Conservation (phyloP, 2,113 vertebrate genomes). For the Podiceps cristatus region DNA sequence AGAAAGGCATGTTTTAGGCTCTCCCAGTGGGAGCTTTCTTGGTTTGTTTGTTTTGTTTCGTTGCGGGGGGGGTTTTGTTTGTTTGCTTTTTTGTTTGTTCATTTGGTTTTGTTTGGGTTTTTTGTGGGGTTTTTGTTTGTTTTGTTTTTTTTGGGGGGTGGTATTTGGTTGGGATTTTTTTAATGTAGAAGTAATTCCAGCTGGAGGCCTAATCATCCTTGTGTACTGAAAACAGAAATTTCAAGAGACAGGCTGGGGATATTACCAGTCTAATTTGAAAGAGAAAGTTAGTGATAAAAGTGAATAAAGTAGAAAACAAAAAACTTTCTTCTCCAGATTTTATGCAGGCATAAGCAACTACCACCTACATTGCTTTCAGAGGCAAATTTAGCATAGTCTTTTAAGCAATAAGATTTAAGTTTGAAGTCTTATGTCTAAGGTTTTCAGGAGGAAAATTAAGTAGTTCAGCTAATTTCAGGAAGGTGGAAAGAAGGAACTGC, state of each 20-base stretch:
- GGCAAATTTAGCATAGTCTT: not conserved
- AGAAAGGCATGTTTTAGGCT: not conserved
- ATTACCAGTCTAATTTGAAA: not conserved
- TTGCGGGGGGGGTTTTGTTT: not conserved
- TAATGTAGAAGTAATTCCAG: not conserved
- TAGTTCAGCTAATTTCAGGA: not conserved
- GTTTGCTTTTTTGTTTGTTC: not conserved
- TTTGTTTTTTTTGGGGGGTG: not conserved
- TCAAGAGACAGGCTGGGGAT: not conserved
- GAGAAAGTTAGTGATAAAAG: not conserved
- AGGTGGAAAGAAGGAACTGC: not conserved
- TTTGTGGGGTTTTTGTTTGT: not conserved
- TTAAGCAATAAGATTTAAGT: not conserved
- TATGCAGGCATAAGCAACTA: not conserved
- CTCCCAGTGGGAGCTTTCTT: not conserved
- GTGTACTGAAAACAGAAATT: not conserved
- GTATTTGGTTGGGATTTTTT: not conserved
- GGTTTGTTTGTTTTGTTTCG: not conserved
- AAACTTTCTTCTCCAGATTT: not conserved
- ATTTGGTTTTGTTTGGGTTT: not conserved
- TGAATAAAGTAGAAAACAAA: not conserved
- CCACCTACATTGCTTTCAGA: not conserved
- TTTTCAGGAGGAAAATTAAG: not conserved
- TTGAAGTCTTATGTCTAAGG: not conserved
- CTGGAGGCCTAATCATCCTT: not conserved